Percentiles rank a stretch among this genome's conserved stretches.
Conservation (phyloP, 2,888 invertebrate species). For the Drosophila nr. perissopoda region DNA sequence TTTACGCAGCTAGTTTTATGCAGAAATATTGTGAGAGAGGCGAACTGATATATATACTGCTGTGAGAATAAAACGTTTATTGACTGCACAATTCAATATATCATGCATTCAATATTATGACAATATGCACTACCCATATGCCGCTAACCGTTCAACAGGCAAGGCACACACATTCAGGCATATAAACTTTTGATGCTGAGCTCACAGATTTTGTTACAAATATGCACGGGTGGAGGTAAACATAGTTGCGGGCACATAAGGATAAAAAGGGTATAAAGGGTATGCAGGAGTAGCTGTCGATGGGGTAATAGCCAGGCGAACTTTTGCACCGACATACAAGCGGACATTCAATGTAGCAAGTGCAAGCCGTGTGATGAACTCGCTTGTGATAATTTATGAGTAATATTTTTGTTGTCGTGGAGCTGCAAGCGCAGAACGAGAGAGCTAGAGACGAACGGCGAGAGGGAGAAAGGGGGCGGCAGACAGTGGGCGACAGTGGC, state of each 20-base stretch:
- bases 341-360: slow-evolving; percentile 36
- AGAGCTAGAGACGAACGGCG: neutral
- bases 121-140: slow-evolving; percentile 68
- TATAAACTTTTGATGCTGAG: slow-evolving; percentile 56
- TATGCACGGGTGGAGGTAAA: slow-evolving; percentile 29
- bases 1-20: slow-evolving; percentile 30
- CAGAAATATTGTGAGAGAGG: slow-evolving; percentile 23
- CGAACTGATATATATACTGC: slow-evolving; percentile 60
- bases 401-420: slow-evolving; percentile 69
- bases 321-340: slow-evolving; percentile 45
- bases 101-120: slow-evolving; percentile 78
- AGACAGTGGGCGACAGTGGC: neutral
- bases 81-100: slow-evolving; percentile 81
- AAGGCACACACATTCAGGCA: slow-evolving; percentile 29
- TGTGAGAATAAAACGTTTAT: slow-evolving; percentile 77
- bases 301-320: slow-evolving; percentile 50
- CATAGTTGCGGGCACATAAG: neutral
- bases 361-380: slow-evolving; percentile 70
- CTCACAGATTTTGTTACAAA: slow-evolving; percentile 68
- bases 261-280: neutral
- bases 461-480: neutral
- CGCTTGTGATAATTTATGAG: slow-evolving; percentile 76
- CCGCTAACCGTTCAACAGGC: slow-evolving; percentile 40
- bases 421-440: slow-evolving; percentile 8
- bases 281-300: slow-evolving; percentile 21